These are phyloP conservation scores for Sympetrum striolatum DNA, from an alignment of 2,888 invertebrate genomes.

Conservation along the genomic window DNA sequence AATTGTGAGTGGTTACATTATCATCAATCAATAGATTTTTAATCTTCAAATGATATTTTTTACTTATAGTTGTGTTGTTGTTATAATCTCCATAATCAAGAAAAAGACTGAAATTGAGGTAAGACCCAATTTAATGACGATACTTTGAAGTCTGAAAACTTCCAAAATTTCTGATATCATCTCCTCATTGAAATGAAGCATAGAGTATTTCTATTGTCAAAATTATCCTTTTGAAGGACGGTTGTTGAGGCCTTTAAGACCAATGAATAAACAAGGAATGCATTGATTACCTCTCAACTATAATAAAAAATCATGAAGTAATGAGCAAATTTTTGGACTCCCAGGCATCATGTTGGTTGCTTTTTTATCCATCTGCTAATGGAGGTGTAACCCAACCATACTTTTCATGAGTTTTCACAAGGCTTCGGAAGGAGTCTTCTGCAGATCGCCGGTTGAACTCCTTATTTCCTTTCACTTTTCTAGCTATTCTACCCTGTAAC, in stretches of 20 bases:
- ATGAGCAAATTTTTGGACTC: constrained; percentile 38
- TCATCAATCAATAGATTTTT: background rate
- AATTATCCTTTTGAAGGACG: constrained; percentile 6
- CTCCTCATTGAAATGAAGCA: background rate
- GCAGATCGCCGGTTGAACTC: constrained; percentile 81
- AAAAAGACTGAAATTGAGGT: background rate
- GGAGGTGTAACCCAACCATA: constrained; percentile 92
- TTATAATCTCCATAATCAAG: background rate
- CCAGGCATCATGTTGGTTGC: background rate
- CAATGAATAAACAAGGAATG: constrained; percentile 30
- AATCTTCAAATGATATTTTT: background rate
- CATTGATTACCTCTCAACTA: background rate
- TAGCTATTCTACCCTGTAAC: constrained; percentile 73
- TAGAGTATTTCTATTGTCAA: background rate
- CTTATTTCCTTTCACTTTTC: constrained; percentile 76
- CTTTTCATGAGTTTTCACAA: constrained; percentile 89
- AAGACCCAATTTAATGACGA: background rate
- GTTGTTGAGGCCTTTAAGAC: background rate
- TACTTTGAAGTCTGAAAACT: background rate
- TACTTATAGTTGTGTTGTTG: background rate
- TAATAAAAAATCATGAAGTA: constrained; percentile 26
- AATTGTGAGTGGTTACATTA: background rate
- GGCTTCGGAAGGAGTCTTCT: constrained; percentile 86
- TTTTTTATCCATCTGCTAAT: constrained; percentile 76
- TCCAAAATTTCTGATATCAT: background rate